Conservation (phyloP, 1,140 invertebrate species). For the Leptinotarsa defecta region DNA sequence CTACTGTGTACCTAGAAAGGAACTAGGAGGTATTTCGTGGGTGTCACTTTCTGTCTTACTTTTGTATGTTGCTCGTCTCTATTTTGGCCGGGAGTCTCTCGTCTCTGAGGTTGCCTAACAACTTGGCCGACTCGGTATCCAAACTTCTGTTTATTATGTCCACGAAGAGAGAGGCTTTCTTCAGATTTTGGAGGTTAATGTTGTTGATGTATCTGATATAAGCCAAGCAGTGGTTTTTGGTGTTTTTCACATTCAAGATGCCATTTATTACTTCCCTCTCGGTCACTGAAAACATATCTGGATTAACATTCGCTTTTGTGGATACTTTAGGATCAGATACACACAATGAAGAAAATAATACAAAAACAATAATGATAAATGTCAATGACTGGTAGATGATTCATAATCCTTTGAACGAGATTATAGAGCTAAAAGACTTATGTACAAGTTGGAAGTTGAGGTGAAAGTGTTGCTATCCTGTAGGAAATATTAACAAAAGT, state of each 20-base stretch:
- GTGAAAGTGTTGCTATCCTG: too few relatives aligned
- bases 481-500: background rate
- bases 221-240: constrained; percentile 94
- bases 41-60: constrained; percentile 60
- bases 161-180: constrained; percentile 91
- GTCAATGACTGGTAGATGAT: too few relatives aligned
- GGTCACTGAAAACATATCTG: constrained; percentile 73
- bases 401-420: too few relatives aligned
- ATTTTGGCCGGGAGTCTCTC: constrained; percentile 85
- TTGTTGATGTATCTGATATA: constrained; percentile 97
- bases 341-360: too few relatives aligned
- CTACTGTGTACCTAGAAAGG: constrained; percentile 82
- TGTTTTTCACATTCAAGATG: constrained; percentile 90
- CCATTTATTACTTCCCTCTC: constrained; percentile 97
- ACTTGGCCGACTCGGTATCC: constrained; percentile 90
- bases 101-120: constrained; percentile 88
- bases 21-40: background rate
- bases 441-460: too few relatives aligned
- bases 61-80: constrained; percentile 84
- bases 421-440: too few relatives aligned
- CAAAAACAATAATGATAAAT: too few relatives aligned
- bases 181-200: constrained; percentile 93
- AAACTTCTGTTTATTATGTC: constrained; percentile 93
- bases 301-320: too few relatives aligned
- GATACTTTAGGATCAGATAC: too few relatives aligned